Evolutionary conservation across 2,113 vertebrate species (phyloP), one percentile per base, ranked within the genome.

Genomic region (Chinchilla lanigera): DNA sequence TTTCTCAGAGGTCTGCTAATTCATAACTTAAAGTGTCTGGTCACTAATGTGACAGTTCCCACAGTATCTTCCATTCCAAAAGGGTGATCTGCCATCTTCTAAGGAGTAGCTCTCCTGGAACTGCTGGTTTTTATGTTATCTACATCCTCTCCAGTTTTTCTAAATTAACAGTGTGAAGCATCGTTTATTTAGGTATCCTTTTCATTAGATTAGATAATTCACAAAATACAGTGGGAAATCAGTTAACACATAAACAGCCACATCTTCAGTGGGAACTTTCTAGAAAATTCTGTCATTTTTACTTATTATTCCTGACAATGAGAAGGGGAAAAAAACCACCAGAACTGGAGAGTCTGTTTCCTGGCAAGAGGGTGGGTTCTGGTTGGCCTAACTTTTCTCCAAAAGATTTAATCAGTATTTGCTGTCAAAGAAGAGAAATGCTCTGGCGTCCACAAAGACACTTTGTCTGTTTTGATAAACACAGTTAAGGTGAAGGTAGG

Each of bases 391-490:
- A 87, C 54, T 94, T 88, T 95, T 67, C 81, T 95, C 50, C 13
- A 3, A 69, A 97, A 89, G 90, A 93, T 97, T 95, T 97, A 90
- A 96, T 96, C 95, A 87, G 95, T 54, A n/a, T 96, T 95, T 90
- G 85, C 93, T 92, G 85, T 98, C 95, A 97, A 81, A 90, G 77
- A 97, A 96, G 97, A 97, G 86, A 90, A 95, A 97, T 96, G 92
- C 13, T 75, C 5, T 44, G 3, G 35, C 71, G 69, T 81, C 13
- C 7, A 83, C 58, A 24, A 97, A 96, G 95, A 94, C 1, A 44
- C 65, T 90, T 88, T 84, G 92, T 96, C 97, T 93, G 93, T 82
- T 61, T 95, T 26, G 60, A 98, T 97, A 94, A 98, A 97, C 92
- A 89, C 28, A 47, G 92, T 85, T 83, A 86, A 86, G 96, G 65